These are phyloP conservation scores for Eleginops maclovinus DNA, from an alignment of 2,113 vertebrate species.

Conservation along the genomic window DNA sequence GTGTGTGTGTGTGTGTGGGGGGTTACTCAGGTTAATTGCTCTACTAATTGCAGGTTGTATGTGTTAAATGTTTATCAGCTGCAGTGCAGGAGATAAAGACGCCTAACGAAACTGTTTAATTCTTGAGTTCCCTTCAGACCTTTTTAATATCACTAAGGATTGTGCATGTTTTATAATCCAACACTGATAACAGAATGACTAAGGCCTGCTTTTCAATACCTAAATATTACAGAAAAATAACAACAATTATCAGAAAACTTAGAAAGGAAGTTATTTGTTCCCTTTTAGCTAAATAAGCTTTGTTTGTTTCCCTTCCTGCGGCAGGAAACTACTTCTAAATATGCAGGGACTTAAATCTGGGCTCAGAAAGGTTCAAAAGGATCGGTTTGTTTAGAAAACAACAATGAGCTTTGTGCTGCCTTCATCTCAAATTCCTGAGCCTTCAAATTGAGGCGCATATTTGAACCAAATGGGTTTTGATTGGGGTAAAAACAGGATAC, in stretches of 20 bases:
- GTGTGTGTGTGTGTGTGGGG: neutral
- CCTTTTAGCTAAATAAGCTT: neutral
- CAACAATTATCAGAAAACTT: neutral
- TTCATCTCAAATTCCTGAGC: conserved; percentile 11
- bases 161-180: neutral
- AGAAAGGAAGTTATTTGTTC: too few species aligned
- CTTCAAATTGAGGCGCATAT: conserved; percentile 10
- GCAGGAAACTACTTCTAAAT: conserved; percentile 57
- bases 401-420: conserved; percentile 56
- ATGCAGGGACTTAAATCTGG: neutral
- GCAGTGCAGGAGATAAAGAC: neutral
- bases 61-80: conserved; percentile 12
- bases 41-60: conserved; percentile 7
- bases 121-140: neutral
- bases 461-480: neutral
- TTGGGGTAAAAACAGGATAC: too few species aligned
- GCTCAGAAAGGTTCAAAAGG: conserved; percentile 23
- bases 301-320: conserved; percentile 36
- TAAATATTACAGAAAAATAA: neutral
- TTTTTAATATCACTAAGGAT: neutral
- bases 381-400: neutral
- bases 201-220: neutral
- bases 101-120: neutral
- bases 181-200: neutral
- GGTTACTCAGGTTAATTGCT: conserved; percentile 41